Conservation (phyloP, 2,113 vertebrate genomes). For the Mohoua ochrocephala region DNA sequence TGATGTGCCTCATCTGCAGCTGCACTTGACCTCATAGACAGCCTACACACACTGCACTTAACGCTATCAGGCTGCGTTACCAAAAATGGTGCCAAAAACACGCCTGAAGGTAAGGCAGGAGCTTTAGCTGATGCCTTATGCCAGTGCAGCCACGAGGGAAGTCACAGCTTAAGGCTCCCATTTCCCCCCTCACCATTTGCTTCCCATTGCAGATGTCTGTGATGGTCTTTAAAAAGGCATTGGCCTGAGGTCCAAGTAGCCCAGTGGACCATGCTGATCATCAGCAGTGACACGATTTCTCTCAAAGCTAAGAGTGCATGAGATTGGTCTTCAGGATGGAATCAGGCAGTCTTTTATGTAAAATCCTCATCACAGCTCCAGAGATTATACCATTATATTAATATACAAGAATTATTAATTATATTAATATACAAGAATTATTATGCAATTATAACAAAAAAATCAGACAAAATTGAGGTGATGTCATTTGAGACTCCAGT, state of each 20-base stretch:
- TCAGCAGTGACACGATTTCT: background rate
- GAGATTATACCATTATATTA: background rate
- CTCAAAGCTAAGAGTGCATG: background rate
- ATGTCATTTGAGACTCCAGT: background rate
- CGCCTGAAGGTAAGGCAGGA: background rate
- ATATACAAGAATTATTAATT: background rate
- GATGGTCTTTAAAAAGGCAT: background rate
- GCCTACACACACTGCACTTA: background rate
- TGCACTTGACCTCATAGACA: background rate
- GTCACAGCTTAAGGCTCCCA: background rate
- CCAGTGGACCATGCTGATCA: background rate
- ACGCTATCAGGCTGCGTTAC: background rate
- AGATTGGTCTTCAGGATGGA: background rate
- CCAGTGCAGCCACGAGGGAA: background rate
- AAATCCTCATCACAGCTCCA: background rate
- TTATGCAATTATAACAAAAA: background rate
- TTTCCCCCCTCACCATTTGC: background rate
- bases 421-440: background rate
- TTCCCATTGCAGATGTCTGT: background rate
- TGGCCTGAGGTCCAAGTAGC: background rate
- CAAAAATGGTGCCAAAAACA: background rate
- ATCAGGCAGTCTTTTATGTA: background rate
- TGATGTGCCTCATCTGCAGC: conserved; percentile 20
- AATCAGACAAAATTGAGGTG: background rate
- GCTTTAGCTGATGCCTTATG: background rate